Conservation (phyloP, 2,113 vertebrate genomes). For the Cyprinus carpio region DNA sequence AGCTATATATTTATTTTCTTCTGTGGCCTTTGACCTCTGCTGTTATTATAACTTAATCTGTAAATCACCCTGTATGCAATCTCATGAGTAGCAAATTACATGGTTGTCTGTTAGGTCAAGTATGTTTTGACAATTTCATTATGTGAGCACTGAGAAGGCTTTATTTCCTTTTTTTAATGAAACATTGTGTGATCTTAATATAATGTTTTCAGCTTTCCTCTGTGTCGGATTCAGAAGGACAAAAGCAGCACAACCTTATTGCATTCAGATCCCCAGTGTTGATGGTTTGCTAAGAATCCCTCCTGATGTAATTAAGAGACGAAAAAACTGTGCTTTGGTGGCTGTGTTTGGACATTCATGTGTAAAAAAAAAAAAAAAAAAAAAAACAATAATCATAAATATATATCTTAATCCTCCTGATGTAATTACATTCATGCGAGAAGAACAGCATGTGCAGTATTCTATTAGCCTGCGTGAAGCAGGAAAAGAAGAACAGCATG, state of each 20-base stretch:
- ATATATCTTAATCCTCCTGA: too few species aligned
- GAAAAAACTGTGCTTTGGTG: too few species aligned
- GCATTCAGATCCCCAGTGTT: neutral
- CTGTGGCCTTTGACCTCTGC: neutral
- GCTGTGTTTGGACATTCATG: too few species aligned
- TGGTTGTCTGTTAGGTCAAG: neutral
- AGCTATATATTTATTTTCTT: neutral
- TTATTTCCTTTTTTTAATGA: neutral
- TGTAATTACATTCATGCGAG: too few species aligned
- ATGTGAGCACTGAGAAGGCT: neutral
- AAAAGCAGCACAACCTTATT: neutral
- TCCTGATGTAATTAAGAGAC: constrained; percentile 40
- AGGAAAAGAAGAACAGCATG: constrained; percentile 28
- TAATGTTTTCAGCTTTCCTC: neutral
- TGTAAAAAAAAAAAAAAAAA: too few species aligned
- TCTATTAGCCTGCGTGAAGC: constrained; percentile 61
- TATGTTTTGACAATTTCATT: neutral
- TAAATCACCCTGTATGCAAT: neutral
- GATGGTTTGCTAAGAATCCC: constrained; percentile 14
- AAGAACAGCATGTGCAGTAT: constrained; percentile 52
- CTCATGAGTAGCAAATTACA: neutral
- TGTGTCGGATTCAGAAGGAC: neutral
- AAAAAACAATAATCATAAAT: too few species aligned
- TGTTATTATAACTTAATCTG: constrained; percentile 3
- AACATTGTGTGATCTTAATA: neutral